phyloP scores from a whole-genome alignment of 2,888 invertebrate genomes.

The Xestia c-nigrum region DNA sequence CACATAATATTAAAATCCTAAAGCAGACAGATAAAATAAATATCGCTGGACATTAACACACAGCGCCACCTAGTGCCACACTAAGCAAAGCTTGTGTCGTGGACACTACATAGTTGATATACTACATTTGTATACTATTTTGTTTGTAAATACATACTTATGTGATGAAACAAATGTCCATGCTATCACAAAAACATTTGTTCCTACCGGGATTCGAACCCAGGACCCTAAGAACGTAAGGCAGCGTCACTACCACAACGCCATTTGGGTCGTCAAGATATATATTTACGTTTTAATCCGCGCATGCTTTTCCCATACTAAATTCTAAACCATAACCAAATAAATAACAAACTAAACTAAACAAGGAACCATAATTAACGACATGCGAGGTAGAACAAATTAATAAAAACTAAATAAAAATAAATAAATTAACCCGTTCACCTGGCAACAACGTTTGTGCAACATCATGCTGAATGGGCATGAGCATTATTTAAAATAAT shows the following conservation, averaged over 20 bases:
- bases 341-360: constrained; percentile 28
- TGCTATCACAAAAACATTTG: no score
- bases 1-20: constrained; percentile 16
- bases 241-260: no score
- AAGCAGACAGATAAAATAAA: not conserved
- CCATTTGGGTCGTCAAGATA: no score
- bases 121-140: no score
- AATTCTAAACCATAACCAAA: constrained; percentile 1
- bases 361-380: constrained; percentile 47
- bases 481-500: not conserved
- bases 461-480: constrained; percentile 2
- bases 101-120: no score
- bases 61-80: no score
- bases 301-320: not conserved
- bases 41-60: no score
- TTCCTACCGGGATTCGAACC: no score
- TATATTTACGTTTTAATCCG: constrained; percentile 4
- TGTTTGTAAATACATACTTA: no score
- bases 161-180: no score
- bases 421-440: constrained; percentile 11
- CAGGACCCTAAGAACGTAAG: no score
- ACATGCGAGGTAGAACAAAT: constrained; percentile 54
- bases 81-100: no score
- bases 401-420: constrained; percentile 16
- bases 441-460: constrained; percentile 17